Evolutionary conservation across 2,797 vertebrate genomes (phyloP).

Genomic region (Danio jaintianensis): DNA sequence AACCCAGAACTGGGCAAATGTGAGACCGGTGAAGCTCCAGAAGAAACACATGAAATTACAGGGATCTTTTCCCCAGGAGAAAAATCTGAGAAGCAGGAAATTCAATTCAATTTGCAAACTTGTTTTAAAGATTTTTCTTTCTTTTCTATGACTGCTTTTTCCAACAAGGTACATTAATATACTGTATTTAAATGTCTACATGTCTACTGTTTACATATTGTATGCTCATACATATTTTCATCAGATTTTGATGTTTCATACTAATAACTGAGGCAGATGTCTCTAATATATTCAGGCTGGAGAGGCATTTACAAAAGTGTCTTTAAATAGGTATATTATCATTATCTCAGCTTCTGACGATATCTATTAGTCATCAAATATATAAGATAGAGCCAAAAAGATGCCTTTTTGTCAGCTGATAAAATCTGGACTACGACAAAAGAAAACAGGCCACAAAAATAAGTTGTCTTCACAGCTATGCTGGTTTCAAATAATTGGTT

Average conservation of each 20-base stretch:
- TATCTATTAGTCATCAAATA: constrained; percentile 10
- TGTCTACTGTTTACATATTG: not conserved
- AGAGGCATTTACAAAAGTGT: constrained; percentile 1
- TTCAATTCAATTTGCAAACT: not conserved
- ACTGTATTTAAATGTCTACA: not conserved
- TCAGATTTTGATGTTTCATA: not conserved
- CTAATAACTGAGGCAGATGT: not conserved
- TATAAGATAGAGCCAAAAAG: constrained; percentile 1
- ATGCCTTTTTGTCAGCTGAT: not conserved
- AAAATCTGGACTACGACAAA: constrained; percentile 9
- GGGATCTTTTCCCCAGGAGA: not conserved
- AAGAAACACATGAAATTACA: not conserved
- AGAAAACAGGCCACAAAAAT: constrained; percentile 41
- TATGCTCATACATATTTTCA: no score
- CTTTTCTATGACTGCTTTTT: not conserved
- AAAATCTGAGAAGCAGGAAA: not conserved
- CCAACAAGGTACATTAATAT: not conserved
- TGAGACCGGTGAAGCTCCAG: not conserved
- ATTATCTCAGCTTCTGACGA: constrained; percentile 2
- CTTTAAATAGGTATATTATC: constrained; percentile 16
- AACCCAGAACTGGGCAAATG: not conserved
- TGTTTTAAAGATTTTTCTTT: not conserved
- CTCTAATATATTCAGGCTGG: not conserved
- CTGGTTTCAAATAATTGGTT: constrained; percentile 47
- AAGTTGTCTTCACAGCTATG: constrained; percentile 29